phyloP scores from a whole-genome alignment of 2,888 invertebrate species.

The Drosophila colorata region DNA sequence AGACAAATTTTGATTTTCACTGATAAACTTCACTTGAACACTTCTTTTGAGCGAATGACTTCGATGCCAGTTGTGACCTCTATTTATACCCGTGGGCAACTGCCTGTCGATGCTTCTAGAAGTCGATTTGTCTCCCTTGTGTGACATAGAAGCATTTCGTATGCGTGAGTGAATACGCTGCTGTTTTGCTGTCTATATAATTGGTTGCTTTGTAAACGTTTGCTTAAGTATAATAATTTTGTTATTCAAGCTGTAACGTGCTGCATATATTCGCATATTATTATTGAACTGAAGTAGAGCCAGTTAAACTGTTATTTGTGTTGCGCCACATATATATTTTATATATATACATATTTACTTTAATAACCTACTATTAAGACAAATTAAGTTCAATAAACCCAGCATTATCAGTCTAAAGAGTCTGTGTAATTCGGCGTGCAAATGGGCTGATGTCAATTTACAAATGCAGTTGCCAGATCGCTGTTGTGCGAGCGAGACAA shows the following conservation, averaged over 20 bases:
- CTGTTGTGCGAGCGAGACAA: constrained; percentile 11
- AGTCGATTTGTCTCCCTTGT: constrained; percentile 40
- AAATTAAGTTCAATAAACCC: background rate
- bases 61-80: background rate
- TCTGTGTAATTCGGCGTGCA: background rate
- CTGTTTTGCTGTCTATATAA: constrained; percentile 16
- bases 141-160: constrained; percentile 3
- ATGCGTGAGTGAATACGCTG: constrained; percentile 39
- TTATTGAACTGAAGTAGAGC: too few species aligned
- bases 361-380: too few species aligned
- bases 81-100: constrained; percentile 58
- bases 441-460: background rate
- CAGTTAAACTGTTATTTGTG: too few species aligned
- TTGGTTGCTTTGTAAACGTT: constrained; percentile 1
- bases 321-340: background rate
- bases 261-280: background rate
- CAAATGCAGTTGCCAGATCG: constrained; percentile 7
- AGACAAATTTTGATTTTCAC: constrained; percentile 27
- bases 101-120: constrained; percentile 43
- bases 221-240: background rate
- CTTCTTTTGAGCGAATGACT: constrained; percentile 55
- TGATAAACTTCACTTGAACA: constrained; percentile 58
- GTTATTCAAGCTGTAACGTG: background rate
- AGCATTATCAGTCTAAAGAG: background rate
- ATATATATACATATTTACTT: too few species aligned